phyloP scores from a whole-genome alignment of 2,113 vertebrate genomes.

The Neoarius graeffei region DNA sequence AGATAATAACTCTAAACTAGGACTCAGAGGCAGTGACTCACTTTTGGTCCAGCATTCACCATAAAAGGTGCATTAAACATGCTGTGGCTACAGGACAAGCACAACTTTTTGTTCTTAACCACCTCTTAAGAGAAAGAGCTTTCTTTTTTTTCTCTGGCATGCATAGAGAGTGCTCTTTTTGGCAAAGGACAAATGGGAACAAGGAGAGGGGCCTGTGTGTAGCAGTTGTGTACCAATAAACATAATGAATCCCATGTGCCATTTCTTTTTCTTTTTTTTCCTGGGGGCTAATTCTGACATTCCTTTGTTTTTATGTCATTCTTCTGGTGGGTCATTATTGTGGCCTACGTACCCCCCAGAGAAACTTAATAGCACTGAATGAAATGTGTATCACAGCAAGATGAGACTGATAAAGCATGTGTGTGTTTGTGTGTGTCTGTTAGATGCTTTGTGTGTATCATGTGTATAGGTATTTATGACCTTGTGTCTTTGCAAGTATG shows the following conservation, averaged over 20 bases:
- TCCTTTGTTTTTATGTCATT: slow-evolving; percentile 59
- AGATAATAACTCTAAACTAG: not conserved
- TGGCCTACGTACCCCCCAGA: slow-evolving; percentile 29
- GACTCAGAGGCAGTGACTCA: not conserved
- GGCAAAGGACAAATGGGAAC: slow-evolving; percentile 44
- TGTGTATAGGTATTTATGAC: not conserved
- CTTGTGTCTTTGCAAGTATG: not conserved
- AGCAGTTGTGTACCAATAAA: slow-evolving; percentile 68
- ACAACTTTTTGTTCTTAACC: slow-evolving; percentile 63
- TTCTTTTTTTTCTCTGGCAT: slow-evolving; percentile 39
- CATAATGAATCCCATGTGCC: slow-evolving; percentile 68
- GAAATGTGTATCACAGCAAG: slow-evolving; percentile 55
- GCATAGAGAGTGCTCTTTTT: slow-evolving; percentile 26
- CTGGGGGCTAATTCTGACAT: slow-evolving; percentile 58
- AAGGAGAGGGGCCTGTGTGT: slow-evolving; percentile 48
- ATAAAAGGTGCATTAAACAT: slow-evolving; percentile 20
- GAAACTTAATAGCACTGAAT: slow-evolving; percentile 56
- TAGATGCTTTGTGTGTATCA: not conserved
- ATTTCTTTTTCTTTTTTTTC: slow-evolving; percentile 38
- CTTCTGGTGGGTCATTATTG: slow-evolving; percentile 54
- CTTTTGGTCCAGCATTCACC: not conserved
- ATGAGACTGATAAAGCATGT: slow-evolving; percentile 54
- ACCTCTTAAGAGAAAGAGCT: slow-evolving; percentile 63
- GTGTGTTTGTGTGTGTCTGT: not conserved
- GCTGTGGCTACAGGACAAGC: slow-evolving; percentile 5